Evolutionary conservation across 2,888 invertebrate genomes (phyloP).

Genomic region (Lottia scabra): DNA sequence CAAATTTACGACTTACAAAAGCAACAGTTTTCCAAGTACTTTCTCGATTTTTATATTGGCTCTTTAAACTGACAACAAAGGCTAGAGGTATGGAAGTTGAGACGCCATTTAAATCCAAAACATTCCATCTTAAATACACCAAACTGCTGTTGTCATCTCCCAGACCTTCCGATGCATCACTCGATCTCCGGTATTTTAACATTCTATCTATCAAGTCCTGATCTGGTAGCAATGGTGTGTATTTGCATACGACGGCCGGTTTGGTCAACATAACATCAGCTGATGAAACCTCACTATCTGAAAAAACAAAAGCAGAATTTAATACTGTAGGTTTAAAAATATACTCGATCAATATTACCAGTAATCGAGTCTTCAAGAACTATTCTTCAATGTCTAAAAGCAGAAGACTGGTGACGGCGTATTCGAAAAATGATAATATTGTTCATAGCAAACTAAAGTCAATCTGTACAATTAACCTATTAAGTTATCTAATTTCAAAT

Average conservation of each 20-base stretch:
- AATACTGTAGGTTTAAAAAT: too few relatives aligned
- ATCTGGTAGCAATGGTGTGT: conserved; percentile 8
- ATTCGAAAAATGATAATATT: too few relatives aligned
- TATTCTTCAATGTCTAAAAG: too few relatives aligned
- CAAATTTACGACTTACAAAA: not conserved
- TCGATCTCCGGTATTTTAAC: not conserved
- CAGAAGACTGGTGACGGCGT: too few relatives aligned
- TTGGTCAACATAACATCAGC: not conserved
- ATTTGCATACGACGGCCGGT: conserved; percentile 13
- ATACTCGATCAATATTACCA: too few relatives aligned
- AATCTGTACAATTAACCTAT: too few relatives aligned
- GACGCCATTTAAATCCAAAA: conserved; percentile 10
- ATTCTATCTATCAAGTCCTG: not conserved
- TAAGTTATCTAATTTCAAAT: too few relatives aligned
- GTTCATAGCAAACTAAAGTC: too few relatives aligned
- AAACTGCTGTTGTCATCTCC: not conserved
- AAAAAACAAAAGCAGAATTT: too few relatives aligned
- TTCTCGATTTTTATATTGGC: not conserved
- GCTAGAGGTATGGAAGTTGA: conserved; percentile 16
- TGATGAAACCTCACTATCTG: not conserved
- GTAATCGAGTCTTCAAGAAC: too few relatives aligned
- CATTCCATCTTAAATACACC: conserved; percentile 20
- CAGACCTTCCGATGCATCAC: not conserved
- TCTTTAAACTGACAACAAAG: conserved; percentile 15
- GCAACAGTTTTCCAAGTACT: not conserved